Base-by-base conservation (phyloP, 2,113 vertebrate species). In the Oenanthe oenanthe region DNA sequence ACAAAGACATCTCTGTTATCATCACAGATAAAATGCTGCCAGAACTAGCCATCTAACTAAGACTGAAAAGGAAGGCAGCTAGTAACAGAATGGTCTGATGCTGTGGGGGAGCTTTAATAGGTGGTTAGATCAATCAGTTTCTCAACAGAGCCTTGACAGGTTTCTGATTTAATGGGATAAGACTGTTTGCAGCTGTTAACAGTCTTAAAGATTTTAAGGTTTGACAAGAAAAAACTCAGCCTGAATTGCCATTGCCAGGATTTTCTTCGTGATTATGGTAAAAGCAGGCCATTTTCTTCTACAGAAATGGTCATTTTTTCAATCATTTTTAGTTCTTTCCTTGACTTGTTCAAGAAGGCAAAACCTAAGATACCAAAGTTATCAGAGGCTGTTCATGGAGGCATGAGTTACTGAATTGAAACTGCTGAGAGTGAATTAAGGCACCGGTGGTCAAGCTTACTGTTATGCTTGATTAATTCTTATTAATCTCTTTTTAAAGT, bases 81-180 rank as follows among this genome's bases (percentile, higher is more conserved):
- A 38, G 10, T 53, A n/a, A 26, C 18, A 70, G 11, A 93, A 83
- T 80, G 32, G 36, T 25, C 47, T 61, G 36, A 66, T 83, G 45
- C 38, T 86, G 45, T 65, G 54, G 19, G n/a, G 53, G 34, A 88
- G 29, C 31, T 63, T 7, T 89, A 83, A 88, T 92, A 66, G 34
- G 36, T 89, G 42, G 34, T 85, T 95, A 94, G 19, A 88, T 90
- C 48, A 92, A 54, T 95, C 68, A 84, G 29, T 31, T 32, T 89
- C 74, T 68, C 58, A 72, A 43, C n/a, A 81, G 17, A 75, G 42
- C 43, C 47, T 84, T 82, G 42, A 73, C 38, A 89, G 50, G 28
- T 86, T 94, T 92, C 86, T 92, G 26, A 78, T 94, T 91, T 94
- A 92, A 48, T 61, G 32, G 48, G 25, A 40, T 62, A 36, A 72